Evolutionary conservation across 2,888 invertebrate species (phyloP).

Genomic region (Oscheius sp.): DNA sequence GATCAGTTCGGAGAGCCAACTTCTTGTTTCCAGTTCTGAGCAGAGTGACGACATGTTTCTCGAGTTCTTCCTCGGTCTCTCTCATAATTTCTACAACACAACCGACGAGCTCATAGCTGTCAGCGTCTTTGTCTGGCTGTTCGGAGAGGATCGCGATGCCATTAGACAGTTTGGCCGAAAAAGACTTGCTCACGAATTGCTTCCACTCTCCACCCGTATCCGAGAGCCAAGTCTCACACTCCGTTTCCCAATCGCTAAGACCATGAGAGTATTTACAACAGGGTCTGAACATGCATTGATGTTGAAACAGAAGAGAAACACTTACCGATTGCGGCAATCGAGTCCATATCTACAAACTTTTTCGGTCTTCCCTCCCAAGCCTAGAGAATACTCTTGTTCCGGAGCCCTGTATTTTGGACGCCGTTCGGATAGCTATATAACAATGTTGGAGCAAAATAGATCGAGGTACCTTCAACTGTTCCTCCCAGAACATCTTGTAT

Average conservation of each 20-base stretch:
- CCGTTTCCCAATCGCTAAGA: conserved; percentile 45
- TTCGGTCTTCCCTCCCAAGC: conserved; percentile 18
- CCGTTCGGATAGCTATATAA: conserved; percentile 35
- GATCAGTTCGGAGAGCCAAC: neutral
- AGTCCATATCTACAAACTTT: conserved; percentile 38
- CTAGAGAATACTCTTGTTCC: conserved; percentile 26
- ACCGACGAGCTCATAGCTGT: conserved; percentile 37
- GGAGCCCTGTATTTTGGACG: conserved; percentile 41
- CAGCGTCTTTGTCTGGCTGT: conserved; percentile 7
- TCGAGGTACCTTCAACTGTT: conserved; percentile 39
- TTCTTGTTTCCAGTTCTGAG: conserved; percentile 27
- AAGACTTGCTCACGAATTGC: conserved; percentile 35
- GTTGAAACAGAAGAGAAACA: neutral
- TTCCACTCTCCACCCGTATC: conserved; percentile 46
- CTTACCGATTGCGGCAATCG: conserved; percentile 41
- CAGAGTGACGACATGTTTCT: conserved; percentile 49
- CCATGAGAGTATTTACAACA: conserved; percentile 56
- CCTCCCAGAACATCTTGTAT: conserved; percentile 48
- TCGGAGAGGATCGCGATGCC: conserved; percentile 34
- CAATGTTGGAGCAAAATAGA: neutral
- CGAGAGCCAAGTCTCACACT: conserved; percentile 46
- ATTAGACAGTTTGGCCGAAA: conserved; percentile 36
- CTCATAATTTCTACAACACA: conserved; percentile 38
- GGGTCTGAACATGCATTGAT: conserved; percentile 31
- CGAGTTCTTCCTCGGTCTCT: conserved; percentile 37